Evolutionary conservation across 2,888 invertebrate species (phyloP), one percentile per base, ranked within the genome.

Genomic region (Hirtodrosophila cameraria): DNA sequence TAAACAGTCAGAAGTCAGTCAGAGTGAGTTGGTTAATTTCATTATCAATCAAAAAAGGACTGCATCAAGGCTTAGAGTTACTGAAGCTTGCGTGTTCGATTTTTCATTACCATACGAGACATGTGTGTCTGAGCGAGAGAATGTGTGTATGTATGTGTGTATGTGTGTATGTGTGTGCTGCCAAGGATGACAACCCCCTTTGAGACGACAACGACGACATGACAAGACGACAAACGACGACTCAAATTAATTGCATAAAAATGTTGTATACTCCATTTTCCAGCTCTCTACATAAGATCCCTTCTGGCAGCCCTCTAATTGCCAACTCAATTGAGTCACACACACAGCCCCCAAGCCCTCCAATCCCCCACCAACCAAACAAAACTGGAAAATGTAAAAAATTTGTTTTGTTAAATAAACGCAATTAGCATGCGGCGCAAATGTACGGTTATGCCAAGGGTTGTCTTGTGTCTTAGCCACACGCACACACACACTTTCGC

Each of bases 181-280:
- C 57, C 57, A 53, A 53, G 49, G 43, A 59, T 36, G 41, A 57
- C 62, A 58, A 31, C 55, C 31, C 31, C 49, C 25, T 31, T 20
- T 12, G 5, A 45, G 38, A 23, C 12, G 41, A 27, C 20, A 27
- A 20, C 15, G 52, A 38, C 35, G 38, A 57, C 41, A 61, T 66
- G 66, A 67, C 66, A 67, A 67, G 66, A 70, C 54, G 48, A 65
- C 61, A 45, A 61, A 61, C 59, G 58, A 75, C 60, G 77, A 80
- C 82, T 80, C 84, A 81, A 84, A 81, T 81, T 81, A 81, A 81
- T 81, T 81, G 80, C 80, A 81, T 81, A 84, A 84, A 84, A 84
- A 81, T 84, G 59, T 69, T 60, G 67, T 67, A 63, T 33, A 33
- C 54, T 33, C 53, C 54, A 49, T 50, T 35, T 58, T 50, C 46